Evolutionary conservation across 2,888 invertebrate species (phyloP).

Genomic region (Hyles lineata): DNA sequence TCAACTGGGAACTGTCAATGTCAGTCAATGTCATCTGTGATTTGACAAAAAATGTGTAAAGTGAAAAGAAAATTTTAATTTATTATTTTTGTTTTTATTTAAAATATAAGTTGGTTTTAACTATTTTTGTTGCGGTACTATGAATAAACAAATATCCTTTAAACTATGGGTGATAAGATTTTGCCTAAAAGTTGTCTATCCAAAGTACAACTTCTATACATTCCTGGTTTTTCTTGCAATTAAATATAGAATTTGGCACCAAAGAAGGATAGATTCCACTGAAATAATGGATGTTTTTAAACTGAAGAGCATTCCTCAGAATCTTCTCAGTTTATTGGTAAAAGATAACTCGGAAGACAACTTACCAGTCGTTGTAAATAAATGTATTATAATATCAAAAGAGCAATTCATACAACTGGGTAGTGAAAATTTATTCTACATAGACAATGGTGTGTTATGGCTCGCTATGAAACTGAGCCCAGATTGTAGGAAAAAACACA

Average conservation of each 20-base stretch:
- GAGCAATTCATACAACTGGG: slow-evolving; percentile 72
- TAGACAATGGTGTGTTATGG: slow-evolving; percentile 78
- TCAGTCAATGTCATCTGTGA: neutral
- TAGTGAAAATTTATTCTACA: slow-evolving; percentile 77
- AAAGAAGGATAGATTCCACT: slow-evolving; percentile 45
- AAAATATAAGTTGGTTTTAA: slow-evolving; percentile 32
- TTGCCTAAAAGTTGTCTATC: slow-evolving; percentile 77
- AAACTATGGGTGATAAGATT: slow-evolving; percentile 79
- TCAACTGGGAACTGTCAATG: neutral
- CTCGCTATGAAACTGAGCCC: slow-evolving; percentile 65
- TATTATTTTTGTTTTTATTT: slow-evolving; percentile 30
- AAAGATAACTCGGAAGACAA: slow-evolving; percentile 61
- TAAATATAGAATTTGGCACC: slow-evolving; percentile 69
- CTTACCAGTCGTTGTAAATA: slow-evolving; percentile 61
- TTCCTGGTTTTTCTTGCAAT: slow-evolving; percentile 76
- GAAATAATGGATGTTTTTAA: slow-evolving; percentile 61
- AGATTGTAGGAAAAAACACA: slow-evolving; percentile 58
- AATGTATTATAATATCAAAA: slow-evolving; percentile 72
- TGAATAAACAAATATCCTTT: slow-evolving; percentile 64
- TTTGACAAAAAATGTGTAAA: slow-evolving; percentile 11
- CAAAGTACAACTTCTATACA: slow-evolving; percentile 74
- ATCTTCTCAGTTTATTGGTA: slow-evolving; percentile 55
- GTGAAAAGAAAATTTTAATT: neutral
- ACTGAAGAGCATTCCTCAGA: slow-evolving; percentile 61
- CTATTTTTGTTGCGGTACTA: slow-evolving; percentile 50